Evolutionary conservation across 2,888 invertebrate genomes (phyloP).

Genomic region (Idaea dimidiata): DNA sequence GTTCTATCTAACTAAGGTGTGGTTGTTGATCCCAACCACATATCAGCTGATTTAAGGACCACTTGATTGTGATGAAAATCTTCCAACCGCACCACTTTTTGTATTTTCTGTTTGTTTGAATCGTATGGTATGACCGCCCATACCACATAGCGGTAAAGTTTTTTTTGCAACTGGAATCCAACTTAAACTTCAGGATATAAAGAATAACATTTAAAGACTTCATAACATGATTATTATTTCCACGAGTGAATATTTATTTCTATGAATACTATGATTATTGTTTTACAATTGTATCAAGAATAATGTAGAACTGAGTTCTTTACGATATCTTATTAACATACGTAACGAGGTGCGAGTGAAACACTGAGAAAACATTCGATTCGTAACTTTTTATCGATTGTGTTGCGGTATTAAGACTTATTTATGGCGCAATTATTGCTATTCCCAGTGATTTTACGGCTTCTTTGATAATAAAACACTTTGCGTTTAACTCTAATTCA

Average conservation of each 20-base stretch:
- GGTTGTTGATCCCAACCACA: too few species aligned
- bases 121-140: too few species aligned
- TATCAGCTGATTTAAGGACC: too few species aligned
- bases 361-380: slow-evolving; percentile 35
- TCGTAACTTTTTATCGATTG: slow-evolving; percentile 6
- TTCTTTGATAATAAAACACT: slow-evolving; percentile 2
- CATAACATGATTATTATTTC: too few species aligned
- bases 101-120: too few species aligned
- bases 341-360: slow-evolving; percentile 46
- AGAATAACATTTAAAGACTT: too few species aligned
- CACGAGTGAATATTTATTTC: slow-evolving; percentile 33
- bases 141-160: too few species aligned
- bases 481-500: neutral
- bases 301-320: slow-evolving; percentile 32
- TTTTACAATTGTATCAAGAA: neutral
- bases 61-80: too few species aligned
- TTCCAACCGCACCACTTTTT: too few species aligned
- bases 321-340: slow-evolving; percentile 53
- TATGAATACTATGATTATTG: slow-evolving; percentile 32
- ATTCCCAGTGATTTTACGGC: neutral
- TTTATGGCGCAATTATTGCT: neutral
- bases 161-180: too few species aligned
- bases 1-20: too few species aligned
- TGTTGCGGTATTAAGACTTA: neutral
- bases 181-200: too few species aligned